Percentiles rank a stretch among this genome's conserved stretches.
These are phyloP conservation scores for Phallusia fumigata DNA, from an alignment of 23 tunicate genomes.

Conservation along the genomic window DNA sequence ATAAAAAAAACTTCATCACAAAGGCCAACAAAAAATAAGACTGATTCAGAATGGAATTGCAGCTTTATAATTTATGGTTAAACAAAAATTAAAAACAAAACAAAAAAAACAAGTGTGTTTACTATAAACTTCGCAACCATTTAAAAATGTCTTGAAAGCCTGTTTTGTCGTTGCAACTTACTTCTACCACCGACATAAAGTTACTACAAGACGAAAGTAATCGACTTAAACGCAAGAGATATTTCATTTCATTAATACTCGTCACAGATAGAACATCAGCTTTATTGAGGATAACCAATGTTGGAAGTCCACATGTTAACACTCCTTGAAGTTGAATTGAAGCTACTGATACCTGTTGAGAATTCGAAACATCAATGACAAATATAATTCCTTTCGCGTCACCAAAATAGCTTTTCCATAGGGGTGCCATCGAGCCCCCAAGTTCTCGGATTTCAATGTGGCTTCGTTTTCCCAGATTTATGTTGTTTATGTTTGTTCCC, in stretches of 20 bases:
- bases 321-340: conserved; percentile 29
- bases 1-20: too few relatives aligned
- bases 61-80: too few relatives aligned
- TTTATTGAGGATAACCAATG: conserved; percentile 66
- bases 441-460: conserved; percentile 55
- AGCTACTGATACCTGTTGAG: conserved; percentile 43
- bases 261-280: conserved; percentile 37
- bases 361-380: conserved; percentile 65
- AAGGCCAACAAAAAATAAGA: too few relatives aligned
- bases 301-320: conserved; percentile 16
- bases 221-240: conserved; percentile 28
- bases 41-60: too few relatives aligned
- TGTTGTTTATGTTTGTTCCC: conserved; percentile 55
- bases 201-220: conserved; percentile 10
- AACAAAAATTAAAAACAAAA: too few relatives aligned
- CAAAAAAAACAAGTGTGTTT: too few relatives aligned
- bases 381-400: conserved; percentile 57
- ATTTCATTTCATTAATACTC: conserved; percentile 46
- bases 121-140: conserved; percentile 23
- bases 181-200: conserved; percentile 23
- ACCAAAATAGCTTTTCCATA: conserved; percentile 74
- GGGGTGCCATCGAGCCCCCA: conserved; percentile 85
- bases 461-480: conserved; percentile 25
- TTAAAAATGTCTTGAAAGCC: conserved; percentile 32
- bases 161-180: conserved; percentile 56